Conservation (phyloP, 1,140 invertebrate genomes). For the Drosophila pseudoananassae region DNA sequence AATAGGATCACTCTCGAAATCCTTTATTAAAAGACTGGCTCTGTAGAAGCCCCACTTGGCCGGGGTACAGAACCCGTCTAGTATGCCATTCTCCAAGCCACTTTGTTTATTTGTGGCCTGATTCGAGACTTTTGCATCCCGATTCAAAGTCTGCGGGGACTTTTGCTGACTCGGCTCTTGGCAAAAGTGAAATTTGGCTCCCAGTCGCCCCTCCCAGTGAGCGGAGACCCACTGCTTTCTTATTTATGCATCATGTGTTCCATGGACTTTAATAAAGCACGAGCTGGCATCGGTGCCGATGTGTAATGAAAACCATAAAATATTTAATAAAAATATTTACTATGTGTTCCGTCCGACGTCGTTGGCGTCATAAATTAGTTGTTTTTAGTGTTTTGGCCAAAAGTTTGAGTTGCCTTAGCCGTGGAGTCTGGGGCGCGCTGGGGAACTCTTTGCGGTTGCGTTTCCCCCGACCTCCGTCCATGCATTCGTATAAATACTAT, state of each 20-base stretch:
- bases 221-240: slow-evolving; percentile 24
- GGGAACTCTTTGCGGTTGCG: slow-evolving; percentile 37
- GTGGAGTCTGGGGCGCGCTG: slow-evolving; percentile 3
- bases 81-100: neutral
- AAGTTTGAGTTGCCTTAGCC: slow-evolving; percentile 40
- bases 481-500: slow-evolving; percentile 25
- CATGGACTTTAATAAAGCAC: slow-evolving; percentile 64
- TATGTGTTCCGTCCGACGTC: slow-evolving; percentile 64
- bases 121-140: slow-evolving; percentile 42
- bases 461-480: slow-evolving; percentile 3
- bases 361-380: slow-evolving; percentile 74
- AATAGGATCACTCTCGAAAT: neutral
- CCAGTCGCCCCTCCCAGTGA: neutral
- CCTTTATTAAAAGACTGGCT: neutral
- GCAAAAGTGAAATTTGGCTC: slow-evolving; percentile 47
- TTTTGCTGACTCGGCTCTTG: slow-evolving; percentile 49
- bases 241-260: slow-evolving; percentile 66
- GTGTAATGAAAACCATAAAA: slow-evolving; percentile 80
- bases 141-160: slow-evolving; percentile 47
- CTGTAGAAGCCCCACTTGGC: neutral
- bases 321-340: slow-evolving; percentile 82
- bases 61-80: neutral
- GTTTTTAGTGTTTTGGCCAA: slow-evolving; percentile 75
- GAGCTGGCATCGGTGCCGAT: slow-evolving; percentile 56
- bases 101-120: slow-evolving; percentile 50